phyloP scores from a whole-genome alignment of 2,113 vertebrate species.

The Pachypanchax playfairii region DNA sequence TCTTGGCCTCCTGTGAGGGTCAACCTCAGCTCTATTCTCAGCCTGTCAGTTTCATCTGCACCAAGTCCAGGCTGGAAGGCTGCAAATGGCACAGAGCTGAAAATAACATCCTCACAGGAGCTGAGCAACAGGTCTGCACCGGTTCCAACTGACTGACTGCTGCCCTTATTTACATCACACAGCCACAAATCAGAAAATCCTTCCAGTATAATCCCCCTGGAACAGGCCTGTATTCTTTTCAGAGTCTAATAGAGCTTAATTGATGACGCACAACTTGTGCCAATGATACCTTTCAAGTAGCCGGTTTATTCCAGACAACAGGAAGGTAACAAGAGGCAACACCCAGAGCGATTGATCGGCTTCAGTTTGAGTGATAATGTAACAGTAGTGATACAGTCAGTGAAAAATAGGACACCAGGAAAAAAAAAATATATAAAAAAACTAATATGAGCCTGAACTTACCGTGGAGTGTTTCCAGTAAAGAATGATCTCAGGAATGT shows the following conservation, averaged over 20 bases:
- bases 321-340: background rate
- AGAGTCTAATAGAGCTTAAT: slow-evolving; percentile 35
- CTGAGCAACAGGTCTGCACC: background rate
- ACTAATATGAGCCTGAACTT: slow-evolving; percentile 45
- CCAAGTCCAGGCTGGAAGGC: background rate
- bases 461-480: slow-evolving; percentile 99
- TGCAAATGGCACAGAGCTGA: background rate
- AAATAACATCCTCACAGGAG: slow-evolving; percentile 13
- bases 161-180: slow-evolving; percentile 53
- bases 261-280: slow-evolving; percentile 42
- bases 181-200: slow-evolving; percentile 26
- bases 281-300: background rate
- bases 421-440: background rate
- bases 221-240: slow-evolving; percentile 14
- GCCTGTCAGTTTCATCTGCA: background rate
- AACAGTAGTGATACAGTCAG: background rate
- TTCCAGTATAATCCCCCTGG: slow-evolving; percentile 30
- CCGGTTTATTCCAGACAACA: background rate
- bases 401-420: background rate
- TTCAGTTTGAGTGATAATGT: background rate
- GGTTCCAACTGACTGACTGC: background rate
- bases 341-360: background rate
- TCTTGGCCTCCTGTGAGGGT: background rate
- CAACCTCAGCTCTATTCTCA: background rate
- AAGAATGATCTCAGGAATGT: slow-evolving; percentile 96